Percentiles rank a stretch among this genome's conserved stretches.
Evolutionary conservation across 1,140 invertebrate genomes (phyloP).

Genomic region (Drosophila triauraria): DNA sequence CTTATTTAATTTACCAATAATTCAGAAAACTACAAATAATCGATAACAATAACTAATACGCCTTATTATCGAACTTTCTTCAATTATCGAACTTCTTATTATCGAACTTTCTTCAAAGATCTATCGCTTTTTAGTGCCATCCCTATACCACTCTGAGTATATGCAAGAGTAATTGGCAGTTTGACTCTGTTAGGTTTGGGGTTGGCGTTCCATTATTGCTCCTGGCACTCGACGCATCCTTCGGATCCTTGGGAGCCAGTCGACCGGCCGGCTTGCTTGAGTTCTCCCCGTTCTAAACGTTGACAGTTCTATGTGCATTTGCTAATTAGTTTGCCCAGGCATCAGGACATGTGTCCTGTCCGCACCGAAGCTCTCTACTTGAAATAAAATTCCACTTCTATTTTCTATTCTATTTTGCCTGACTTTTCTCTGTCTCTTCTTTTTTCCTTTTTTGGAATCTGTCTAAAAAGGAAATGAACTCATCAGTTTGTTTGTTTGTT

Average conservation of each 20-base stretch:
- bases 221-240: slow-evolving; percentile 28
- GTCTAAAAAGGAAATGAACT: slow-evolving; percentile 80
- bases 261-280: slow-evolving; percentile 29
- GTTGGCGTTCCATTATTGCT: slow-evolving; percentile 10
- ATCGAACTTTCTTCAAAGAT: neutral
- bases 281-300: slow-evolving; percentile 54
- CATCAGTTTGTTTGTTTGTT: slow-evolving; percentile 66
- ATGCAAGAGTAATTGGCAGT: slow-evolving; percentile 80
- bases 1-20: too few relatives aligned
- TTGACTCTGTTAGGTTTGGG: slow-evolving; percentile 25
- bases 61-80: too few relatives aligned
- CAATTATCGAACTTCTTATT: too few relatives aligned
- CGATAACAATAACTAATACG: too few relatives aligned
- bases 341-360: slow-evolving; percentile 45
- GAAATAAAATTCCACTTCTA: slow-evolving; percentile 18
- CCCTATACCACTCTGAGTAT: slow-evolving; percentile 19
- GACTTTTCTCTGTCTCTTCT: neutral
- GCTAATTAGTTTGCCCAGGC: slow-evolving; percentile 79
- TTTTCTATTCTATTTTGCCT: slow-evolving; percentile 10
- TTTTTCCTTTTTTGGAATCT: slow-evolving; percentile 14
- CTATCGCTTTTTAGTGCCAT: neutral
- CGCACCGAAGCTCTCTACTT: slow-evolving; percentile 9
- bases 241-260: slow-evolving; percentile 14
- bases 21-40: too few relatives aligned
- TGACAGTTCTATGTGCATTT: slow-evolving; percentile 68